Conservation (phyloP, 1,140 invertebrate genomes). For the Aporrectodea caliginosa region DNA sequence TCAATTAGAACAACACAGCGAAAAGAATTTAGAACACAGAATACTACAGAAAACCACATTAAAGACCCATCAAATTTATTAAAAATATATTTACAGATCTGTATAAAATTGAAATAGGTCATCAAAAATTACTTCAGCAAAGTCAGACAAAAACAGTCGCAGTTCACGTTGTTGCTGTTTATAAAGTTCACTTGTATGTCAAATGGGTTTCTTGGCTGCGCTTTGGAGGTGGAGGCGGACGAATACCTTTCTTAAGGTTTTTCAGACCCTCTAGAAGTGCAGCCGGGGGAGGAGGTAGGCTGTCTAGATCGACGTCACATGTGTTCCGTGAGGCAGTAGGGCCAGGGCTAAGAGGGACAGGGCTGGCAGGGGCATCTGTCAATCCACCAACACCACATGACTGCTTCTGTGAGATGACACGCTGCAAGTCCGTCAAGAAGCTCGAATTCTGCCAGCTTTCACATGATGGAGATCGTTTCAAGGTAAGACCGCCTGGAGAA, state of each 20-base stretch:
- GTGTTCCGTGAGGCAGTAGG: neutral
- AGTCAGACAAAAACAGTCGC: too few species aligned
- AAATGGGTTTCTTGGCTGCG: neutral
- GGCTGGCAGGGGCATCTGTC: too few species aligned
- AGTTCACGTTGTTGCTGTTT: too few species aligned
- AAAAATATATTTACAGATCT: too few species aligned
- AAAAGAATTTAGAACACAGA: too few species aligned
- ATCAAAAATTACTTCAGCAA: too few species aligned
- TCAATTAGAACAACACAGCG: too few species aligned
- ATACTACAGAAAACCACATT: too few species aligned
- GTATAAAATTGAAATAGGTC: too few species aligned
- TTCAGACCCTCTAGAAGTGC: neutral
- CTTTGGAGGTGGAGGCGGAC: neutral
- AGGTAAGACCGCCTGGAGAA: neutral
- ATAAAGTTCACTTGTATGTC: neutral
- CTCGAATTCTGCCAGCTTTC: neutral
- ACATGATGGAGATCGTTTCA: neutral
- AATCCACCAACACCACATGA: too few species aligned
- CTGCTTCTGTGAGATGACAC: neutral
- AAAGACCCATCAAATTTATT: too few species aligned
- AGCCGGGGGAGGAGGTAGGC: neutral
- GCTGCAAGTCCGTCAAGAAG: neutral
- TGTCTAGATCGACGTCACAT: neutral
- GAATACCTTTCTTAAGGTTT: neutral
- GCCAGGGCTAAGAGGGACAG: too few species aligned